Evolutionary conservation across 2,113 vertebrate species (phyloP), one percentile per base, ranked within the genome.

Genomic region (Saimiri boliviensis): DNA sequence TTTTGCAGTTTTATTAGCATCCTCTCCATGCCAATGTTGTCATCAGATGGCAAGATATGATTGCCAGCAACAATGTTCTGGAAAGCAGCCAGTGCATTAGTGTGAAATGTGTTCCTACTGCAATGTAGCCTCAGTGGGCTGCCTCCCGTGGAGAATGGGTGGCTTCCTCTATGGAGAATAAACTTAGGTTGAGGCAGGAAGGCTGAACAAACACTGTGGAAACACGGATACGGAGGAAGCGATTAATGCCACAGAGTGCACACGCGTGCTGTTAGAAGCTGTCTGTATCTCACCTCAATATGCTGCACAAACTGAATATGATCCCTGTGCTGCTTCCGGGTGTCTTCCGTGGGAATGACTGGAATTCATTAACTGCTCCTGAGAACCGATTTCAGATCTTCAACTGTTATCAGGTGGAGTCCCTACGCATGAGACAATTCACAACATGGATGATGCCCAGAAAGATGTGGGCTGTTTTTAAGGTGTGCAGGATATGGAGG

Each of bases 1-100:
- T 82, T 83, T 89, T 80, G 86, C n/a, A 83, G 63, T 97, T 93
- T 89, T 49, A 80, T 68, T 76, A 52, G 66, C 70, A 86, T 89
- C 32, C 49, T 52, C 68, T 80, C 68, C 63, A 5, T 70, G 70
- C 54, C 91, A 79, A 0, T 60, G n/a, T 89, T 96, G 71, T 79
- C 45, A 40, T 95, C 93, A 96, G 73, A 82, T 70, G 86, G 68
- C 60, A 88, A 94, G 49, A 49, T 45, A 16, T n/a, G 66, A 58
- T 30, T 17, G 8, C 85, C 68, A 66, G 83, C 54, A 63, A 20
- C 27, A 27, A 6, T 45, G 35, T 86, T 76, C 60, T 90, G 91
- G 91, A 89, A 56, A 80, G 79, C 58, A 68, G 86, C 89, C 86
- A 74, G 73, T 32, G 30, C 93, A 66, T 86, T 77, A 74, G 68